These are phyloP conservation scores for Parazoanthus darwini DNA, from an alignment of 92 coral and sea anemone genomes.

Conservation along the genomic window DNA sequence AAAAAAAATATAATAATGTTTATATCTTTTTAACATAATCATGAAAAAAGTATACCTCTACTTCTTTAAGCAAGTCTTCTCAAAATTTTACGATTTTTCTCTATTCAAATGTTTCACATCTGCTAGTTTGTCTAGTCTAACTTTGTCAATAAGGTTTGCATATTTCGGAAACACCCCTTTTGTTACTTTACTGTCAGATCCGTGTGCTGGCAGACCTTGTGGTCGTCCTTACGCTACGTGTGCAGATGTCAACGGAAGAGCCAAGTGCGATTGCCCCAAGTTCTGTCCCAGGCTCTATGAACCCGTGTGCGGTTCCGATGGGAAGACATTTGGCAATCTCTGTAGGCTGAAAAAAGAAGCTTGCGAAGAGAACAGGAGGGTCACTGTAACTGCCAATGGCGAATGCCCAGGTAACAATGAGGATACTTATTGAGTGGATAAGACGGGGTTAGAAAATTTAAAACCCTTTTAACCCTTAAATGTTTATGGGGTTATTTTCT, in stretches of 20 bases:
- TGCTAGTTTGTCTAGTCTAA: no score
- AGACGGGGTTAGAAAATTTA: no score
- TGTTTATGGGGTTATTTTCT: no score
- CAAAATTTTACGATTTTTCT: neutral
- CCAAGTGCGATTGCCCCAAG: constrained; percentile 30
- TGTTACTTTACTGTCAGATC: neutral
- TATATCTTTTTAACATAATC: no score
- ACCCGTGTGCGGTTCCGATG: constrained; percentile 35
- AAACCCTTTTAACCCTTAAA: no score
- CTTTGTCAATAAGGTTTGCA: neutral
- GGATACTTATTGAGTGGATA: no score
- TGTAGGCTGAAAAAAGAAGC: constrained; percentile 7
- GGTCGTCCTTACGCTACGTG: constrained; percentile 25
- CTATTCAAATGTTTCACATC: no score
- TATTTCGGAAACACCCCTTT: neutral
- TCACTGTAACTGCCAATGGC: neutral
- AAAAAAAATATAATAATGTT: no score
- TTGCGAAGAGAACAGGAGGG: neutral
- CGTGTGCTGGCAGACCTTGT: constrained; percentile 20
- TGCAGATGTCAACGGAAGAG: neutral
- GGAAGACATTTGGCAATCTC: constrained; percentile 17
- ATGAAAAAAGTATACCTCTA: neutral
- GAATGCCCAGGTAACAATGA: constrained; percentile 6
- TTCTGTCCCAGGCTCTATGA: constrained; percentile 14
- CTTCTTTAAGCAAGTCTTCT: no score